These are phyloP conservation scores for Eustalomyia histrio DNA, from an alignment of 2,888 invertebrate genomes.

Conservation along the genomic window DNA sequence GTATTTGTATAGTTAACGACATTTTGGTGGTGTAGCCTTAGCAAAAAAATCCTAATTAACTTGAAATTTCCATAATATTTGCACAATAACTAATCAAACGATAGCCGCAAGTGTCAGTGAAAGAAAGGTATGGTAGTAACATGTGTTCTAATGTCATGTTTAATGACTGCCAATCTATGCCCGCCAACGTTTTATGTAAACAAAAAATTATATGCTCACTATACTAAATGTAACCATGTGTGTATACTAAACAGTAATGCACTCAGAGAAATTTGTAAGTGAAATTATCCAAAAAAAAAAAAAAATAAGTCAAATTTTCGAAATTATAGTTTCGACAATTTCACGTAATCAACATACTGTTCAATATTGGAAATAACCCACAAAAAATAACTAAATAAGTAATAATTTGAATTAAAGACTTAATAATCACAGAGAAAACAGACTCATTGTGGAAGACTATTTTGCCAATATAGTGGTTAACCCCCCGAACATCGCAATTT, in stretches of 20 bases:
- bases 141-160: conserved; percentile 28
- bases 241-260: not conserved
- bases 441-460: no score
- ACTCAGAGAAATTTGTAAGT: not conserved
- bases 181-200: conserved; percentile 26
- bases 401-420: no score
- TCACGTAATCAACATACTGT: no score
- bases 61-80: conserved; percentile 18
- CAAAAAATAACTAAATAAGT: no score
- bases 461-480: no score
- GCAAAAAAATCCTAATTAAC: conserved; percentile 2
- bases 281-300: not conserved
- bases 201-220: conserved; percentile 14
- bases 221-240: not conserved
- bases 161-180: conserved; percentile 20
- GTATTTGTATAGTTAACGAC: not conserved
- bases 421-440: no score
- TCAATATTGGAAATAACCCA: no score
- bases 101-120: conserved; percentile 29
- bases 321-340: no score
- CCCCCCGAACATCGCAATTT: no score
- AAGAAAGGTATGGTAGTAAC: conserved; percentile 26
- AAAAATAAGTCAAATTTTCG: no score
- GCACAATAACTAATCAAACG: conserved; percentile 29
- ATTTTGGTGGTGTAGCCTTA: not conserved